Conservation (phyloP, 1,140 invertebrate genomes). For the Drosophila melanica region DNA sequence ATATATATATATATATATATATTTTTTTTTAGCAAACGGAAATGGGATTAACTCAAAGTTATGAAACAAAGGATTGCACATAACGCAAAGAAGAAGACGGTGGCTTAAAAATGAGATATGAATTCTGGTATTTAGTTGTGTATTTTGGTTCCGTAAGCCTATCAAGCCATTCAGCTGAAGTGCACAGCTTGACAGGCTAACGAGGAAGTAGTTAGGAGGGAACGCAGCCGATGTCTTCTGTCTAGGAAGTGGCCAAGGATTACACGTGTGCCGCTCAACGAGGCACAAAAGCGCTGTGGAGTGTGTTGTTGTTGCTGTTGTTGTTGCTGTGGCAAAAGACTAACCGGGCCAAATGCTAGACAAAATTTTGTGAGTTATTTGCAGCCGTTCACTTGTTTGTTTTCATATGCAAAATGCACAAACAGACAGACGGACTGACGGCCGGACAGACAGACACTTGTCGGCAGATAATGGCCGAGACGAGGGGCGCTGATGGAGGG, state of each 20-base stretch:
- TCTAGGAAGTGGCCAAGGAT: constrained; percentile 42
- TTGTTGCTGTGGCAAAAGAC: constrained; percentile 33
- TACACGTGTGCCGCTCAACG: constrained; percentile 39
- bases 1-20: no score
- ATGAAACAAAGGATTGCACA: constrained; percentile 10
- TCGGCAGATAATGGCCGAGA: constrained; percentile 34
- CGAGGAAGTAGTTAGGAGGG: constrained; percentile 69
- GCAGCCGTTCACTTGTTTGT: constrained; percentile 43
- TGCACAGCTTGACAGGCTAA: constrained; percentile 52
- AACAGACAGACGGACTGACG: neutral
- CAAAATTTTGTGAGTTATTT: neutral
- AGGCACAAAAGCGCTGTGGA: constrained; percentile 31
- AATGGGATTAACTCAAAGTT: constrained; percentile 5
- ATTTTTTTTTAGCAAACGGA: neutral
- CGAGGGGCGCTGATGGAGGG: constrained; percentile 3
- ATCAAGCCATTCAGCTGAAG: constrained; percentile 55
- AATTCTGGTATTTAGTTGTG: neutral
- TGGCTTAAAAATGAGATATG: constrained; percentile 7
- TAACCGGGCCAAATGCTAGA: constrained; percentile 18
- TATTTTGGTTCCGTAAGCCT: constrained; percentile 45
- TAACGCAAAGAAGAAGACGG: neutral
- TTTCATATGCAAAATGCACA: constrained; percentile 53
- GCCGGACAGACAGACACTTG: constrained; percentile 26
- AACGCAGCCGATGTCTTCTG: neutral
- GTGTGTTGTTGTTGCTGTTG: neutral